Conservation (phyloP, 2,888 invertebrate species). For the Spodoptera exigua region DNA sequence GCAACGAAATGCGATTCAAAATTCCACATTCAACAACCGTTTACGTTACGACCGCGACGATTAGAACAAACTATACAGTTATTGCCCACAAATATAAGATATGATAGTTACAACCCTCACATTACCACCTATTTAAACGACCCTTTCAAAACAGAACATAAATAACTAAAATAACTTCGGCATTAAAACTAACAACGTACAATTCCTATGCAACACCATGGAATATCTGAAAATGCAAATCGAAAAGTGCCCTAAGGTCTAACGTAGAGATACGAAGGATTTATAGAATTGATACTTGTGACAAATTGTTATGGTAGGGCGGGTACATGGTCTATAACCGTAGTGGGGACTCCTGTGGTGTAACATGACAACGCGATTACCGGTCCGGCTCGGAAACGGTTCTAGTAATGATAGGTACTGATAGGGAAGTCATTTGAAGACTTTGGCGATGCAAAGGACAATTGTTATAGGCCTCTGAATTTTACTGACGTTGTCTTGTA, state of each 20-base stretch:
- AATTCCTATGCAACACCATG: constrained; percentile 31
- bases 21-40: too few species aligned
- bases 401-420: constrained; percentile 41
- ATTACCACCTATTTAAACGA: constrained; percentile 5
- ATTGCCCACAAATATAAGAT: too few species aligned
- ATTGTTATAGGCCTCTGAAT: too few species aligned
- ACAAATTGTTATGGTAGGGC: constrained; percentile 74
- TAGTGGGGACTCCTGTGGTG: constrained; percentile 74
- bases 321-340: constrained; percentile 69
- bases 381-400: constrained; percentile 54
- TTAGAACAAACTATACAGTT: too few species aligned
- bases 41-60: too few species aligned
- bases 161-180: constrained; percentile 25
- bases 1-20: too few species aligned
- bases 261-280: constrained; percentile 46
- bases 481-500: too few species aligned
- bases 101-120: not conserved
- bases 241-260: constrained; percentile 28
- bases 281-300: constrained; percentile 69
- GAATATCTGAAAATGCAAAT: constrained; percentile 48
- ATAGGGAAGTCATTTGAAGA: constrained; percentile 26
- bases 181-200: constrained; percentile 27
- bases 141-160: constrained; percentile 1
- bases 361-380: constrained; percentile 79
- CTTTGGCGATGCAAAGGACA: not conserved